These are phyloP conservation scores for Rhegmatorhina hoffmannsi DNA, from an alignment of 2,113 vertebrate genomes.

Conservation along the genomic window DNA sequence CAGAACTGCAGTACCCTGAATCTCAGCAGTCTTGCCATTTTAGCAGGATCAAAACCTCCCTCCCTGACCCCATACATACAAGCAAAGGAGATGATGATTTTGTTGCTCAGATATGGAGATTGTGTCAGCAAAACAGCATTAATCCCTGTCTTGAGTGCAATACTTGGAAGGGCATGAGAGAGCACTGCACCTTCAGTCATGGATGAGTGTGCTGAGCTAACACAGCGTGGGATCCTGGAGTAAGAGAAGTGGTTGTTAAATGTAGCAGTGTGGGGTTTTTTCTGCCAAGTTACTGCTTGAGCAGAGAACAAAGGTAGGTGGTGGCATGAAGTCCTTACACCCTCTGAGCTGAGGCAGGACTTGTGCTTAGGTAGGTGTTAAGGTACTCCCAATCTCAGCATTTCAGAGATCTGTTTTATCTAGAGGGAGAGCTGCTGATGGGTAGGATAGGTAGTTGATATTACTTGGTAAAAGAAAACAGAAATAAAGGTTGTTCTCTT, in stretches of 20 bases:
- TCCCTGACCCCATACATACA: neutral
- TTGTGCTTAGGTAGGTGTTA: neutral
- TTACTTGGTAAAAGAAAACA: neutral
- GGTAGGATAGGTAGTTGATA: neutral
- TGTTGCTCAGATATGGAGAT: neutral
- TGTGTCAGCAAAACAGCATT: neutral
- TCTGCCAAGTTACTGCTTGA: neutral
- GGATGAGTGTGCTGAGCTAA: neutral
- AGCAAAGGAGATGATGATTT: neutral
- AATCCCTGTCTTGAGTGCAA: neutral
- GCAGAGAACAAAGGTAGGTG: conserved; percentile 46
- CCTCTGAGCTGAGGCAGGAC: neutral
- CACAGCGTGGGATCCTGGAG: neutral
- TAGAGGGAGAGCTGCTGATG: neutral
- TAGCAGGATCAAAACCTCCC: neutral
- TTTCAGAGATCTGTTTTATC: neutral
- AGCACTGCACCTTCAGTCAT: neutral
- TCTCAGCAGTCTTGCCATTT: fast-evolving
- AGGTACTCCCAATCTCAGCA: neutral
- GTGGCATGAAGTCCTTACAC: neutral
- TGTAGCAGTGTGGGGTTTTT: conserved; percentile 19
- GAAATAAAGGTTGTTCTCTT: neutral
- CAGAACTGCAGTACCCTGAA: neutral
- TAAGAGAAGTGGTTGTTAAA: neutral
- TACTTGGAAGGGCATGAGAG: neutral